Conservation (phyloP, 2,797 vertebrate genomes). For the Harpagifer antarcticus region DNA sequence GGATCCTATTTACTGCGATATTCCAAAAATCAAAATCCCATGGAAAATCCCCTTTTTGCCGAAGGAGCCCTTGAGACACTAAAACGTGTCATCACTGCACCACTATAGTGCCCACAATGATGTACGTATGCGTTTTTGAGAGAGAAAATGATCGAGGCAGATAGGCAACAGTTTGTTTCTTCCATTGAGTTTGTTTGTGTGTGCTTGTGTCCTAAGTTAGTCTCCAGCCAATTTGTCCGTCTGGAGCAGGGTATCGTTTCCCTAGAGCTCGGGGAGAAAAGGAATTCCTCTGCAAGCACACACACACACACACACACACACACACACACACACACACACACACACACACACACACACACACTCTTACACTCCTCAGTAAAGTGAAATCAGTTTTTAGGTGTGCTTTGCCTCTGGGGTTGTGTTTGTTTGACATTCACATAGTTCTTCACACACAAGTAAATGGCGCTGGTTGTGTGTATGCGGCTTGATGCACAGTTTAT, state of each 20-base stretch:
- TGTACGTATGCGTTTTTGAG: background rate
- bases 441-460: background rate
- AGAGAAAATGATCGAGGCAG: background rate
- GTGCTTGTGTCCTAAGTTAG: conserved; percentile 21
- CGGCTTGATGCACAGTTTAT: background rate
- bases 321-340: background rate
- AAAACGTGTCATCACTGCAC: too few relatives aligned
- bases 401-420: conserved; percentile 3
- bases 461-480: background rate
- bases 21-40: too few relatives aligned
- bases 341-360: background rate
- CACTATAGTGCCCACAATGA: too few relatives aligned
- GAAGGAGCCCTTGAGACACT: too few relatives aligned
- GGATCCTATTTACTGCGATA: too few relatives aligned
- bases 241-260: conserved; percentile 53
- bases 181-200: conserved; percentile 16
- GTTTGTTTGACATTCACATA: conserved; percentile 18
- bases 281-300: conserved; percentile 59
- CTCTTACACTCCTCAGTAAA: conserved; percentile 1
- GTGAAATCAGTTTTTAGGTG: conserved; percentile 23
- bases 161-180: conserved; percentile 16
- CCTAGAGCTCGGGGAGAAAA: conserved; percentile 43
- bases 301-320: background rate
- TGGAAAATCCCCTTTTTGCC: too few relatives aligned
- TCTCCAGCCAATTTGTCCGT: conserved; percentile 26